phyloP scores from a whole-genome alignment of 2,888 invertebrate species.

The Vannuccia rotundouncinata region DNA sequence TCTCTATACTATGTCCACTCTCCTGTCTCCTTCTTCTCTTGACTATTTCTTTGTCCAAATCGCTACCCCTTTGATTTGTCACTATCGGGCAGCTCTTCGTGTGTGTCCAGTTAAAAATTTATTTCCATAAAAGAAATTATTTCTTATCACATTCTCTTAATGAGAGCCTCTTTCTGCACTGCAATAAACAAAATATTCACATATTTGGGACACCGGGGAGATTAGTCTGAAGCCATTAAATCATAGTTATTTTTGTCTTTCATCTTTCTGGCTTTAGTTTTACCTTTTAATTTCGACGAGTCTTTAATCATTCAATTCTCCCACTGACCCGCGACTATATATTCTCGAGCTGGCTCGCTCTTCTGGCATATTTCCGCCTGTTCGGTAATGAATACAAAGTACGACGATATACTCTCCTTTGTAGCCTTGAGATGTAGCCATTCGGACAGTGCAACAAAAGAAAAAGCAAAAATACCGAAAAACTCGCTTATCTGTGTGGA shows the following conservation, averaged over 20 bases:
- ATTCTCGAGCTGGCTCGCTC: neutral
- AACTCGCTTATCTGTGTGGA: neutral
- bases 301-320: neutral
- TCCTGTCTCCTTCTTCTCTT: neutral
- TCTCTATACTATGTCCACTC: neutral
- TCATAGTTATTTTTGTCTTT: neutral
- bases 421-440: neutral
- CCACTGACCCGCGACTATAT: neutral
- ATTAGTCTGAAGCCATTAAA: slow-evolving; percentile 23
- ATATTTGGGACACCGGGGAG: neutral
- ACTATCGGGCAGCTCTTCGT: neutral
- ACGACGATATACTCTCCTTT: neutral
- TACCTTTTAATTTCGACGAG: neutral
- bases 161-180: too few relatives aligned
- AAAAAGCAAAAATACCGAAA: neutral
- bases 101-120: neutral
- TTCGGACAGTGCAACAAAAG: neutral
- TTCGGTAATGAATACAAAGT: neutral
- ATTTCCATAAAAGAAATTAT: neutral
- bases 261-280: neutral
- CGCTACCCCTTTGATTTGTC: neutral
- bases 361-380: neutral
- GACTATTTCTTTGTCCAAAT: neutral
- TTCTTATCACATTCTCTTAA: neutral
- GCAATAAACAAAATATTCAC: neutral